Evolutionary conservation across 2,797 vertebrate species (phyloP), one percentile per base, ranked within the genome.

Genomic region (Nothura maculosa): DNA sequence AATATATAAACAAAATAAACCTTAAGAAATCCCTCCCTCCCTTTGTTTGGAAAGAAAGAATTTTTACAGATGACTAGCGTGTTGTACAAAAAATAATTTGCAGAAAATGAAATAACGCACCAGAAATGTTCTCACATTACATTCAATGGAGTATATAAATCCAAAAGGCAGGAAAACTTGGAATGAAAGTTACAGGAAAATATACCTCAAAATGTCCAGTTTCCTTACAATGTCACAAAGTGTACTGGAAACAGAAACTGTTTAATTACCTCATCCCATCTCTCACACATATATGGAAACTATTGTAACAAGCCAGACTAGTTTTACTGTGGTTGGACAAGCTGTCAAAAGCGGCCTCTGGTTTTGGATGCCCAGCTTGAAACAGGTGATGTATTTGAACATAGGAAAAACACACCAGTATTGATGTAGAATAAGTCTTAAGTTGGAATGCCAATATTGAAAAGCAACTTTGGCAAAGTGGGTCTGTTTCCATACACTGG

Each of bases 241-340:
- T 85, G 38, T 94, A 78, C 77, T 93, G 77, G 63, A 93, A 93
- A 87, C 47, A 60, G 83, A 80, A 88, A 73, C 42, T 85, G 34
- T 83, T 90, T 92, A 43, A 77, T 96, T 95, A 88, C 82, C n/a
- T 94, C 69, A 90, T 92, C 54, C 25, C 43, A 55, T 83, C 58
- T 28, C 34, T 95, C 80, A 87, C 24, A 83, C 55, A 83, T 91
- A n/a, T 7, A 10, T 88, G 87, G 80, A 95, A 96, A 92, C 19
- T 60, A 22, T 66, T 86, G 27, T 81, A 93, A 87, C 62, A 70
- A 85, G 82, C 47, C 85, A 94, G 54, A 83, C 57, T 15, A 85
- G 10, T 16, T 10, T 21, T 82, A 73, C 38, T 81, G 54, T 0
- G 57, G 68, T 82, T 72, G 40, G 57, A 61, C 28, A 43, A 82